Evolutionary conservation across 2,797 vertebrate genomes (phyloP).

Genomic region (Florisuga fusca): DNA sequence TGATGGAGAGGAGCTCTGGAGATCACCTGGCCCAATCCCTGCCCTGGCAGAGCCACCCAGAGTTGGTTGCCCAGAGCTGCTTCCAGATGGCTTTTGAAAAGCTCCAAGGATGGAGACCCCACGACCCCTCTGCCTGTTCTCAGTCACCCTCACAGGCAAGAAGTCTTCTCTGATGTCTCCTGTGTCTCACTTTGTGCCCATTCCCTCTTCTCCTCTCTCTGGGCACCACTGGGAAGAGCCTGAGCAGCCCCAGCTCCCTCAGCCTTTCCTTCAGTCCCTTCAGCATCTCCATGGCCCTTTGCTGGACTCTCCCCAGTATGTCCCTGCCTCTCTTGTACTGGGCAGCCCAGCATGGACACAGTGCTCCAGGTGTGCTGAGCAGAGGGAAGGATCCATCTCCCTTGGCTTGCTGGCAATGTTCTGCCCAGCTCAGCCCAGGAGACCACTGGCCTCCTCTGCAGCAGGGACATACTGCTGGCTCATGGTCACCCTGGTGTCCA

Average conservation of each 20-base stretch:
- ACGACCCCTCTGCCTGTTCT: not conserved
- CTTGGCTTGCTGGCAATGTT: not conserved
- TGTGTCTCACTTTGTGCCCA: not conserved
- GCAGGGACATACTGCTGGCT: not conserved
- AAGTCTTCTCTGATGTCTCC: not conserved
- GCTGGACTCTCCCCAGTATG: not conserved
- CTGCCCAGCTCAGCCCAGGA: not conserved
- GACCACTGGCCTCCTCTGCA: not conserved
- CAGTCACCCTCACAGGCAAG: fast-evolving
- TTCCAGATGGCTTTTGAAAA: fast-evolving
- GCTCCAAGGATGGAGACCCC: not conserved
- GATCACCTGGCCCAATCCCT: not conserved
- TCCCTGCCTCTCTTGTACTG: not conserved
- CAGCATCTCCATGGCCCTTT: not conserved
- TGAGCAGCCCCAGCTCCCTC: not conserved
- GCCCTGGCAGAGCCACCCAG: not conserved
- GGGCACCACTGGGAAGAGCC: not conserved
- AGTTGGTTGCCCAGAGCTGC: fast-evolving
- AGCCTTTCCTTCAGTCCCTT: not conserved
- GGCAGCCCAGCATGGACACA: not conserved
- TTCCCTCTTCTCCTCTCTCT: not conserved
- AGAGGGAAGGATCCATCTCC: not conserved
- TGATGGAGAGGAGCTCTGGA: not conserved
- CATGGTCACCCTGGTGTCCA: fast-evolving
- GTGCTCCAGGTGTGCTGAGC: not conserved